Conservation (phyloP, 1,140 invertebrate species). For the Agrypnia vestita region DNA sequence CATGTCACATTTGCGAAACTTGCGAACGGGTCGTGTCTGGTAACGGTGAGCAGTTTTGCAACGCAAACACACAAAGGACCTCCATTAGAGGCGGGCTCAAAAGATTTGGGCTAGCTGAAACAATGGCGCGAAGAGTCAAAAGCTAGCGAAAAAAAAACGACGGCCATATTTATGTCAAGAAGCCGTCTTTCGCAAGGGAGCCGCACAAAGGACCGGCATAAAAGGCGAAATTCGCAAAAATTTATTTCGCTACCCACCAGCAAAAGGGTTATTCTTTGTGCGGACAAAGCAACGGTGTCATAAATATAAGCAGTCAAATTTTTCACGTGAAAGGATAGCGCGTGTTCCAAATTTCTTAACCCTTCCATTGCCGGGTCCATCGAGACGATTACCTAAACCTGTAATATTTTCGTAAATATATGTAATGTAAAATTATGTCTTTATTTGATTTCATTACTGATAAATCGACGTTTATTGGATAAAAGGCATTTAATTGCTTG, state of each 20-base stretch:
- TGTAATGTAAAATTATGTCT: too few species aligned
- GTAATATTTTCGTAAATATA: too few species aligned
- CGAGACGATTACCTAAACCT: too few species aligned
- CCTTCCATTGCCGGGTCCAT: too few species aligned
- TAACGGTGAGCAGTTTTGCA: constrained; percentile 51
- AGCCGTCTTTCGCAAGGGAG: constrained; percentile 38
- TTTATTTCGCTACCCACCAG: constrained; percentile 50
- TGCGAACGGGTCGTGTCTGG: constrained; percentile 18
- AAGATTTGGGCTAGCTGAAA: constrained; percentile 42
- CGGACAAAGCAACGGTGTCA: constrained; percentile 43
- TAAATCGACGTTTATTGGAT: too few species aligned
- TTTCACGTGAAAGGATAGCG: constrained; percentile 49
- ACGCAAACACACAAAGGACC: constrained; percentile 48
- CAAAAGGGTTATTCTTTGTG: constrained; percentile 56
- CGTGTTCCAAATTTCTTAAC: constrained; percentile 46
- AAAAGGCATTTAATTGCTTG: too few species aligned
- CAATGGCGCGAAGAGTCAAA: constrained; percentile 29
- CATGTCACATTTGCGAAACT: constrained; percentile 26
- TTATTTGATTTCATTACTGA: too few species aligned
- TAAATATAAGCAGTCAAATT: constrained; percentile 58
- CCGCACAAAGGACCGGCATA: constrained; percentile 41
- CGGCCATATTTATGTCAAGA: constrained; percentile 42
- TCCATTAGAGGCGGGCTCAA: constrained; percentile 42
- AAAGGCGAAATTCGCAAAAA: constrained; percentile 55
- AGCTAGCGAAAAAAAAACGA: constrained; percentile 31